phyloP scores from a whole-genome alignment of 2,113 vertebrate genomes.

The Smithornis capensis region DNA sequence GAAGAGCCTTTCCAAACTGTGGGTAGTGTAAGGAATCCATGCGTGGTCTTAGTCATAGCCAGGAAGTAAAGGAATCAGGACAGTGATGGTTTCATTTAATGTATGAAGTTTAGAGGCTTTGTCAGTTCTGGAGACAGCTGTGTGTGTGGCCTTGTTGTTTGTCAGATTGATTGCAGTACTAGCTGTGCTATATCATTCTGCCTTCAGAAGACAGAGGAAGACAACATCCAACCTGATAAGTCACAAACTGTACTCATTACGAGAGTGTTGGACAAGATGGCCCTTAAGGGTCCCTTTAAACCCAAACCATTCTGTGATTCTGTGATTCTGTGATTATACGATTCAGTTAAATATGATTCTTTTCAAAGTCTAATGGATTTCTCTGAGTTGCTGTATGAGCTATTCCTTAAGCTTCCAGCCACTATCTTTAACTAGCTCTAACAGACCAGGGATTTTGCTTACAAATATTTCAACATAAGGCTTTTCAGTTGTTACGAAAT shows the following conservation, averaged over 20 bases:
- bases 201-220: neutral
- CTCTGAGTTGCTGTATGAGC: neutral
- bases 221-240: neutral
- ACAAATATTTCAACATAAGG: constrained; percentile 53
- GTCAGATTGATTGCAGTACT: neutral
- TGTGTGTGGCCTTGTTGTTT: neutral
- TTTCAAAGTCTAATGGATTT: neutral
- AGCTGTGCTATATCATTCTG: neutral
- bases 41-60: neutral
- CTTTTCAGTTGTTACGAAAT: constrained; percentile 53
- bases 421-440: neutral
- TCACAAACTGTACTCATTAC: rapidly evolving
- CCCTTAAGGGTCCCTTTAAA: neutral
- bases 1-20: rapidly evolving
- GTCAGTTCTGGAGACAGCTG: rapidly evolving
- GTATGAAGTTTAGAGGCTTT: neutral
- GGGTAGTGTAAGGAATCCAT: neutral
- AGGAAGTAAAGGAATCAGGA: neutral
- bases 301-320: neutral
- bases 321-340: neutral
- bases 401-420: neutral
- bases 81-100: neutral
- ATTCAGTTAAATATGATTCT: neutral
- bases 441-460: constrained; percentile 13
- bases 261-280: too few relatives aligned